Evolutionary conservation across 2,797 vertebrate species (phyloP).

Genomic region (Anabacerthia variegaticeps): DNA sequence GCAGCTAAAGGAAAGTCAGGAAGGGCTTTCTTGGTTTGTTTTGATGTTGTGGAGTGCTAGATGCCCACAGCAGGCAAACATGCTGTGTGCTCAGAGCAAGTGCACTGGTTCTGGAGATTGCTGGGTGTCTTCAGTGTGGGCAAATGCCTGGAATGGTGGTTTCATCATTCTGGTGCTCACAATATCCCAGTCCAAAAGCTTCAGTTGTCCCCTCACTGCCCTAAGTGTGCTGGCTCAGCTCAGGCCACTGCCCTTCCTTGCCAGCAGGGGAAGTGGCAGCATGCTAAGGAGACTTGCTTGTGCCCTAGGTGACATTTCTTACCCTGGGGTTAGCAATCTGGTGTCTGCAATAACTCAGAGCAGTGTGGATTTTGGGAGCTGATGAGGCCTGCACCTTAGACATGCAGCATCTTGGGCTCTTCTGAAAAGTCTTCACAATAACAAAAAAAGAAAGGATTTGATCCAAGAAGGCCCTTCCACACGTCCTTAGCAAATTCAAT

Average conservation of each 20-base stretch:
- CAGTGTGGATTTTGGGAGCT: not conserved
- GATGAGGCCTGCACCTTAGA: not conserved
- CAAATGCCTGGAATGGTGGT: not conserved
- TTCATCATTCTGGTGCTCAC: not conserved
- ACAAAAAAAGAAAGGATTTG: not conserved
- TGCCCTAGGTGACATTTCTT: not conserved
- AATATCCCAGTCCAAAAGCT: not conserved
- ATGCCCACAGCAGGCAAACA: not conserved
- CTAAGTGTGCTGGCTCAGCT: not conserved
- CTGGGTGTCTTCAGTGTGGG: not conserved
- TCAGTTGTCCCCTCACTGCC: not conserved
- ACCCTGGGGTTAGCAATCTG: not conserved
- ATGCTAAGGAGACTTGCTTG: fast-evolving
- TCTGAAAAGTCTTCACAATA: not conserved
- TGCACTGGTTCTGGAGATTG: not conserved
- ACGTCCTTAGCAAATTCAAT: not conserved
- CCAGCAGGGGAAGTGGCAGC: not conserved
- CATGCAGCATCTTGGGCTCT: not conserved
- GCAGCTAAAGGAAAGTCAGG: not conserved
- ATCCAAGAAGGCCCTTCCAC: not conserved
- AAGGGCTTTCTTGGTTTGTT: not conserved
- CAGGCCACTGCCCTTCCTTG: not conserved
- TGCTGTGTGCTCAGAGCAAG: not conserved
- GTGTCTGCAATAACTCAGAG: not conserved
- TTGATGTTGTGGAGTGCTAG: not conserved